Conservation (phyloP, 2,113 vertebrate genomes). For the Hoplias malabaricus region DNA sequence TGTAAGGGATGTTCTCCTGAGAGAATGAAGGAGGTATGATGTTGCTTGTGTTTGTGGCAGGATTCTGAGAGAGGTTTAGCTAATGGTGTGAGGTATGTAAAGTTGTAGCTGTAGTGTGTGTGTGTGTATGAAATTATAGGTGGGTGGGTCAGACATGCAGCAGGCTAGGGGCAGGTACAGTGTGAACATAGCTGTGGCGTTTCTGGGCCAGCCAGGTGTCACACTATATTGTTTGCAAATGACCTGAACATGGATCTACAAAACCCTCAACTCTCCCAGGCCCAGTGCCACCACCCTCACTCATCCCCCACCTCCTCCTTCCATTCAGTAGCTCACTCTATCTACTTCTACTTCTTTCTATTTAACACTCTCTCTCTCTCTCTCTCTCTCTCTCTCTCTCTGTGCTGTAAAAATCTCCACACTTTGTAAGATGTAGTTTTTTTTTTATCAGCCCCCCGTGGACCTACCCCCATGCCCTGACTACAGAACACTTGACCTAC, state of each 20-base stretch:
- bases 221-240: conserved; percentile 67
- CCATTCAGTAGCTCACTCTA: neutral
- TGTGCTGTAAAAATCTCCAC: neutral
- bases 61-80: conserved; percentile 75
- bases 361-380: too few species aligned
- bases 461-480: neutral
- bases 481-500: conserved; percentile 16
- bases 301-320: neutral
- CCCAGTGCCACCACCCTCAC: neutral
- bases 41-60: conserved; percentile 66
- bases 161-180: conserved; percentile 68
- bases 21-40: conserved; percentile 48
- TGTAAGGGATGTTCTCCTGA: conserved; percentile 70
- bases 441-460: conserved; percentile 2
- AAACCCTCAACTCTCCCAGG: conserved; percentile 23
- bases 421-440: neutral
- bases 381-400: too few species aligned
- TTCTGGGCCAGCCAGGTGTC: conserved; percentile 63
- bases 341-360: neutral
- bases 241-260: conserved; percentile 46
- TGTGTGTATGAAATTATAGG: conserved; percentile 41
- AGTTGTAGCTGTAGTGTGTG: conserved; percentile 56
- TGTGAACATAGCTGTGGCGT: conserved; percentile 58
- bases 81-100: conserved; percentile 73
- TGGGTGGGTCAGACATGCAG: conserved; percentile 55